Base-by-base conservation (phyloP, 2,888 invertebrate genomes). In the Lepidonotus clava region DNA sequence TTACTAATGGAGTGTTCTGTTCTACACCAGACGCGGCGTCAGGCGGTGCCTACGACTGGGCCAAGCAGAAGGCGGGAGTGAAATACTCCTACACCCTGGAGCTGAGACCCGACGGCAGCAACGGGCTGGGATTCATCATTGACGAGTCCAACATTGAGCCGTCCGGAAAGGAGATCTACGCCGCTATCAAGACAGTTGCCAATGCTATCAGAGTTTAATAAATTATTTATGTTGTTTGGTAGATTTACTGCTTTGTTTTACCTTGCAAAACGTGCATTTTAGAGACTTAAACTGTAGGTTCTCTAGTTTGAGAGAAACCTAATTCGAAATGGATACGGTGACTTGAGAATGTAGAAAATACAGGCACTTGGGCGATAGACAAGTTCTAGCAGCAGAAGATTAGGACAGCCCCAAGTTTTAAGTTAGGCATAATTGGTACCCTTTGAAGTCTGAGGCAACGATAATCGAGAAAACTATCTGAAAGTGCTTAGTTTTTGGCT, bases 41-140 rank as follows among this genome's bases (percentile, higher is more conserved):
- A 28, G 84, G 84, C 24, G 84, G 84, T 56, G 4, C 84, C 40
- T 84, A 56, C 24, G 84, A 84, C 61, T 84, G 84, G 84, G 61
- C n/a, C 2, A 84, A 84, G 61, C 14, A 18, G 28, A 61, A 21
- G 53, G 84, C 84, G 32, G 84, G 61, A 5, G 61, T 84, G 14
- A 84, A 84, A 61, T 84, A 84, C 36, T 53, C 84, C 18, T 84
- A 84, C 84, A 84, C 84, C 34, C 61, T 84, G 32, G 84, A 84
- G 61, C 84, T 84, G 34, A 14, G 84, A 2, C 84, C 84, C 1
- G 53, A 53, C 84, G 18, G 36, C 24, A 56, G 32, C 84, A 24
- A 56, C 53, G 28, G 21, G 36, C 56, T 34, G 5, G 84, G 84
- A 32, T 84, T 84, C 61, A 84, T 84, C 61, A 1, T 84, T 0